These are phyloP conservation scores for Micoletzkya japonica DNA, from an alignment of 2,888 invertebrate species.

Conservation along the genomic window DNA sequence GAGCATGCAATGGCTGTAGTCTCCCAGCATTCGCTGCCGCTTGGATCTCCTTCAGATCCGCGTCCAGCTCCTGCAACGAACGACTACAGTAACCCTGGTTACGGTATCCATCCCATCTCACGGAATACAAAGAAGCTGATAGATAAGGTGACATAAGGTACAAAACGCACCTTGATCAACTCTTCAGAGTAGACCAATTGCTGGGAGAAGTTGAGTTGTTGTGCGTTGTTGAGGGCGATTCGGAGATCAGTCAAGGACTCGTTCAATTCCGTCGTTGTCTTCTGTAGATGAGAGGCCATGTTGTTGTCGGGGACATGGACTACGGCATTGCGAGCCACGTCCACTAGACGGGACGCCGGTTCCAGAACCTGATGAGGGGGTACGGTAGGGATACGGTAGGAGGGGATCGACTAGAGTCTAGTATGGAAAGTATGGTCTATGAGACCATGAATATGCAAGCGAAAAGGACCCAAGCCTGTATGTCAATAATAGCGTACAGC, in stretches of 20 bases:
- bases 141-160: background rate
- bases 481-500: constrained; percentile 33
- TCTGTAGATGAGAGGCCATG: constrained; percentile 49
- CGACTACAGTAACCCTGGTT: constrained; percentile 1
- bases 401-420: background rate
- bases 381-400: background rate
- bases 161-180: constrained; percentile 39
- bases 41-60: constrained; percentile 81
- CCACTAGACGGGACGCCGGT: constrained; percentile 73
- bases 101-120: too few relatives aligned
- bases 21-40: constrained; percentile 72
- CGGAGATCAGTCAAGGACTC: constrained; percentile 73
- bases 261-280: constrained; percentile 70
- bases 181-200: constrained; percentile 57
- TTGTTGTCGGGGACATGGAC: constrained; percentile 80
- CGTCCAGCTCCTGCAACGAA: constrained; percentile 70
- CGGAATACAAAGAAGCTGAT: too few relatives aligned
- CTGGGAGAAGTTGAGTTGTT: constrained; percentile 69
- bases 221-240: constrained; percentile 70
- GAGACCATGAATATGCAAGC: too few relatives aligned
- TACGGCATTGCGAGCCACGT: constrained; percentile 79
- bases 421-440: too few relatives aligned
- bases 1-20: constrained; percentile 34
- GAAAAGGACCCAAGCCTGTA: too few relatives aligned
- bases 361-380: constrained; percentile 46